A percentile compares a stretch with the other conserved stretches of the same genome.
Evolutionary conservation across 2,888 invertebrate species (phyloP).

Genomic region (Coleophora deauratella): DNA sequence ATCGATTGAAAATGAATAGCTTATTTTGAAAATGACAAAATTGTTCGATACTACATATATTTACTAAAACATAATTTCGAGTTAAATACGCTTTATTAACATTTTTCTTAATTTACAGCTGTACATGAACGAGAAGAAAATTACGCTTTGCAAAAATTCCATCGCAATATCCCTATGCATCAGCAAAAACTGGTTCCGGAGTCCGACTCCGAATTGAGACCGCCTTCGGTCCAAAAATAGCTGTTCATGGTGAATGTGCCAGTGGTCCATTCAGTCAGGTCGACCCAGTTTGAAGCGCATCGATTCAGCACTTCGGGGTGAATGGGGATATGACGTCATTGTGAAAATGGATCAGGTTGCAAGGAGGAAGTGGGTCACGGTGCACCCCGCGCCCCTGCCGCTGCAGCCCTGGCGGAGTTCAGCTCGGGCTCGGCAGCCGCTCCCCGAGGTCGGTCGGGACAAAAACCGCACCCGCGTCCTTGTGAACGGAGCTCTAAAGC

Average conservation of each 20-base stretch:
- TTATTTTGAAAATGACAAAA: too few relatives aligned
- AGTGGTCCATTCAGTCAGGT: conserved; percentile 62
- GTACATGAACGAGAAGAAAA: too few relatives aligned
- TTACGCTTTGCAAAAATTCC: too few relatives aligned
- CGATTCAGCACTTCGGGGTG: conserved; percentile 61
- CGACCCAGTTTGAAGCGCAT: conserved; percentile 60
- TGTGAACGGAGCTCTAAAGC: too few relatives aligned
- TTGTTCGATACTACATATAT: too few relatives aligned
- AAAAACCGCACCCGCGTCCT: too few relatives aligned
- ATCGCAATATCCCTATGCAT: too few relatives aligned
- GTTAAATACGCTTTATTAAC: too few relatives aligned
- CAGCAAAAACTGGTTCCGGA: conserved; percentile 41
- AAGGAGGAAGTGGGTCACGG: conserved; percentile 52
- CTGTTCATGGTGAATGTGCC: conserved; percentile 45
- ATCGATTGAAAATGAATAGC: too few relatives aligned
- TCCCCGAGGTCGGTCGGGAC: too few relatives aligned
- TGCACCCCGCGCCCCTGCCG: conserved; percentile 33
- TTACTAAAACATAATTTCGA: too few relatives aligned
- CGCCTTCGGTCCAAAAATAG: conserved; percentile 54
- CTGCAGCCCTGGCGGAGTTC: conserved; percentile 20
- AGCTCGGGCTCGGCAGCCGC: conserved; percentile 6
- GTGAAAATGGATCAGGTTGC: conserved; percentile 58
- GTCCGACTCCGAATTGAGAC: conserved; percentile 30
- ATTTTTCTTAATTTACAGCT: too few relatives aligned
- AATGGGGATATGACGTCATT: conserved; percentile 67